These are phyloP conservation scores for Rhinopomastus cyanomelas DNA, from an alignment of 2,113 vertebrate genomes.

Conservation along the genomic window DNA sequence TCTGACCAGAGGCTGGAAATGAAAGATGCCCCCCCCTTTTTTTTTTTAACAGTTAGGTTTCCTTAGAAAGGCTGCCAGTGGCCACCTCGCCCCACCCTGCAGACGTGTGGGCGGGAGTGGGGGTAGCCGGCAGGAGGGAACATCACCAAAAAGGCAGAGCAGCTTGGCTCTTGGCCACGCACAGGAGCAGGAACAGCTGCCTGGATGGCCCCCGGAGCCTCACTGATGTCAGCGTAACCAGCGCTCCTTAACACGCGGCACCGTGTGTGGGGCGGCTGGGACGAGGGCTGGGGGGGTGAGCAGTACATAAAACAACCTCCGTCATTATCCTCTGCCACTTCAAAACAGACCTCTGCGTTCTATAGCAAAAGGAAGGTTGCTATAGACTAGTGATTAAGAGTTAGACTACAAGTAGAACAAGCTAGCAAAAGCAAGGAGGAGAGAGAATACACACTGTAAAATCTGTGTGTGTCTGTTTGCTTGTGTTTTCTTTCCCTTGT, in stretches of 20 bases:
- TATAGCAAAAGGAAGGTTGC: background rate
- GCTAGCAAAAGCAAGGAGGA: background rate
- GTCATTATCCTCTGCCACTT: fast-evolving
- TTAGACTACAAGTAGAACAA: background rate
- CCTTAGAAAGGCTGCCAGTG: slow-evolving; percentile 7
- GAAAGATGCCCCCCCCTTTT: background rate
- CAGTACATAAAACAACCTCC: background rate
- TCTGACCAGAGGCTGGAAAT: background rate
- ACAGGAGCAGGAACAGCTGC: slow-evolving; percentile 68
- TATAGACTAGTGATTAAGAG: background rate
- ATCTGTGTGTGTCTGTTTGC: background rate
- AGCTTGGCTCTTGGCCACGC: slow-evolving; percentile 41
- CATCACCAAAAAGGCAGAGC: slow-evolving; percentile 53
- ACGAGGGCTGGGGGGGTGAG: background rate
- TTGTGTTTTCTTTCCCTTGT: background rate
- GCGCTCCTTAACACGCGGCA: background rate
- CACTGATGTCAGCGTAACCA: slow-evolving; percentile 58
- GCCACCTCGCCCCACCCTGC: slow-evolving; percentile 48
- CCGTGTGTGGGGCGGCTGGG: background rate
- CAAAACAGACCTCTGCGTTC: background rate
- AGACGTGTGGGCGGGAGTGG: slow-evolving; percentile 35
- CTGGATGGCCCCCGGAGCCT: slow-evolving; percentile 51
- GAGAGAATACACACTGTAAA: background rate
- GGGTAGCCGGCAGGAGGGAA: slow-evolving; percentile 46
- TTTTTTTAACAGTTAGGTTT: background rate